These are phyloP conservation scores for Drosophila suboccidentalis DNA, from an alignment of 2,888 invertebrate species.

Conservation along the genomic window DNA sequence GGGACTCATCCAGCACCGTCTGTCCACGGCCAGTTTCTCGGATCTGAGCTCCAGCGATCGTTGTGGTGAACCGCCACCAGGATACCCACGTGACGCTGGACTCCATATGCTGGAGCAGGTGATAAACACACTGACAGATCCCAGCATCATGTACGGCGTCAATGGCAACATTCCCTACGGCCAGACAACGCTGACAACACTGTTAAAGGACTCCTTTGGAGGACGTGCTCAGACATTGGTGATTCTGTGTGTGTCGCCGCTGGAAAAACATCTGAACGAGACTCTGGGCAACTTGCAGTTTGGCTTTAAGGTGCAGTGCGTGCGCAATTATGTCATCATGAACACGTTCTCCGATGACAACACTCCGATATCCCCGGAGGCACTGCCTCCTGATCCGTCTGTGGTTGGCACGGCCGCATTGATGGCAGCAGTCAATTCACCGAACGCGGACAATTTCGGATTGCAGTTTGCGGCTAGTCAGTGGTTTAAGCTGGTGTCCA, in stretches of 20 bases:
- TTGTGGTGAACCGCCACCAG: slow-evolving; percentile 86
- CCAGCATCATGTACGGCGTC: slow-evolving; percentile 80
- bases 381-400: slow-evolving; percentile 30
- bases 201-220: slow-evolving; percentile 91
- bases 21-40: slow-evolving; percentile 91
- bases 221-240: slow-evolving; percentile 91
- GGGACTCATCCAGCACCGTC: slow-evolving; percentile 89
- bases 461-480: slow-evolving; percentile 94
- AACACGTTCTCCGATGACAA: slow-evolving; percentile 90
- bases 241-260: slow-evolving; percentile 90
- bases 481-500: slow-evolving; percentile 92
- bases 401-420: slow-evolving; percentile 52
- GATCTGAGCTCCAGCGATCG: slow-evolving; percentile 89
- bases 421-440: slow-evolving; percentile 34
- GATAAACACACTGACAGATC: slow-evolving; percentile 87
- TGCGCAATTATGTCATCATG: slow-evolving; percentile 90
- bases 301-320: slow-evolving; percentile 89
- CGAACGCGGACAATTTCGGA: slow-evolving; percentile 87
- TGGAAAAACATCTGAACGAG: slow-evolving; percentile 89
- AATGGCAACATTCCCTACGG: slow-evolving; percentile 86
- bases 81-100: slow-evolving; percentile 88
- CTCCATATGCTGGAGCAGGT: slow-evolving; percentile 89
- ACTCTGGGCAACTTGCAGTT: slow-evolving; percentile 90
- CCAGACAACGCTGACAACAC: slow-evolving; percentile 89
- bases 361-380: slow-evolving; percentile 86